Conservation (phyloP, 2,797 vertebrate genomes). For the Chelon auratus region DNA sequence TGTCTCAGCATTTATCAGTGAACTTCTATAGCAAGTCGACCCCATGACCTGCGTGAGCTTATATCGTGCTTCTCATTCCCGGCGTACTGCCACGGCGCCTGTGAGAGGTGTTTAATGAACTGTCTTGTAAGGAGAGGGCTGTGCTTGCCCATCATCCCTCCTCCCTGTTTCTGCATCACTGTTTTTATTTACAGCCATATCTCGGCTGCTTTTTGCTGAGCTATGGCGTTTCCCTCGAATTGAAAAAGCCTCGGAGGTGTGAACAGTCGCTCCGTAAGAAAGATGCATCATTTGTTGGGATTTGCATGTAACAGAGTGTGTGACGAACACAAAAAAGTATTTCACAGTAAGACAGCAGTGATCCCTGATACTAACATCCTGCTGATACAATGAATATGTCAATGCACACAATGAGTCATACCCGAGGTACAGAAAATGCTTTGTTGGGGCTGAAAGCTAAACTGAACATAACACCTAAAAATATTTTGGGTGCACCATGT, state of each 20-base stretch:
- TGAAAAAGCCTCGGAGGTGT: conserved; percentile 66
- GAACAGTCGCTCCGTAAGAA: conserved; percentile 62
- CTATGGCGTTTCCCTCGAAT: conserved; percentile 55
- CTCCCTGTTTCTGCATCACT: conserved; percentile 70
- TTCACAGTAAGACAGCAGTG: conserved; percentile 4
- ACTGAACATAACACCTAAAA: conserved; percentile 5
- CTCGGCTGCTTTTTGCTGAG: conserved; percentile 77
- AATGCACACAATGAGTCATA: conserved; percentile 10
- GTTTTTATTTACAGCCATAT: conserved; percentile 78
- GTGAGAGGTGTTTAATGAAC: conserved; percentile 79
- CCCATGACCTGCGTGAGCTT: conserved; percentile 64
- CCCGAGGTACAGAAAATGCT: conserved; percentile 1
- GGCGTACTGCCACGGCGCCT: conserved; percentile 43
- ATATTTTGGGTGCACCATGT: conserved; percentile 1
- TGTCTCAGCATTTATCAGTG: conserved; percentile 71
- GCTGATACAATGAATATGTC: conserved; percentile 1
- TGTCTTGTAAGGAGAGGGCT: conserved; percentile 65
- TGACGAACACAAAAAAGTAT: conserved; percentile 27
- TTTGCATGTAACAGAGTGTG: conserved; percentile 60
- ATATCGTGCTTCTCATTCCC: conserved; percentile 63
- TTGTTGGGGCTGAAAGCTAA: conserved; percentile 11
- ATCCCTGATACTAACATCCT: background rate
- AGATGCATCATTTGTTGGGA: conserved; percentile 63
- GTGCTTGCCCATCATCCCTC: conserved; percentile 63
- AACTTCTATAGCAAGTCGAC: conserved; percentile 57